phyloP scores from a whole-genome alignment of 64 coral and sea anemone species.

The Exaiptasia diaphana region DNA sequence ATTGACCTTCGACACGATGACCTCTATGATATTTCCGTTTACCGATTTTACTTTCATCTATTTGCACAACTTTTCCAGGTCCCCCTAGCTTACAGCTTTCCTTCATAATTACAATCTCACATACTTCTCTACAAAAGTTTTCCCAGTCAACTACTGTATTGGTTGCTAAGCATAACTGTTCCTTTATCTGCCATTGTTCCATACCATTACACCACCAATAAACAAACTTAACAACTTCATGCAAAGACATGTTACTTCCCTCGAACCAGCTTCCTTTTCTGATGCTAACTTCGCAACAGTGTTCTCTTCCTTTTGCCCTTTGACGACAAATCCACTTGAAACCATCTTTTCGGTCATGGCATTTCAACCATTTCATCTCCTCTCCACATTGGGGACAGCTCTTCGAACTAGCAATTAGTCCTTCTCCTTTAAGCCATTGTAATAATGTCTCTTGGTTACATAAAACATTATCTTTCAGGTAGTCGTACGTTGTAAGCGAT shows the following conservation, averaged over 20 bases:
- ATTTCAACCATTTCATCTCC: constrained; percentile 4
- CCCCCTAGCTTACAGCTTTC: background rate
- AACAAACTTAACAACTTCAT: constrained; percentile 7
- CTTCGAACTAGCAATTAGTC: background rate
- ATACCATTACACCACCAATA: constrained; percentile 9
- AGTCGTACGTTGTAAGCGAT: background rate
- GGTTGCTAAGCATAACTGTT: background rate
- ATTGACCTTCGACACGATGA: constrained; percentile 11
- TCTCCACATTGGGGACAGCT: background rate
- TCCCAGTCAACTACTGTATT: background rate
- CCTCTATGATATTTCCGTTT: constrained; percentile 18
- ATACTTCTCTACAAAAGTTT: background rate
- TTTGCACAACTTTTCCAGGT: background rate
- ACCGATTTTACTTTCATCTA: background rate
- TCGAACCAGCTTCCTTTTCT: constrained; percentile 9
- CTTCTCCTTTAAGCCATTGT: constrained; percentile 22
- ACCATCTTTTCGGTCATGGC: constrained; percentile 26
- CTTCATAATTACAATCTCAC: background rate
- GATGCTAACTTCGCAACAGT: constrained; percentile 3
- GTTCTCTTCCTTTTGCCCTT: background rate
- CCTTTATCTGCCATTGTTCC: background rate
- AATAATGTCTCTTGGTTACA: constrained; percentile 18
- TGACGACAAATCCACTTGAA: constrained; percentile 24
- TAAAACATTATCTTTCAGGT: background rate
- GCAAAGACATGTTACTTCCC: constrained; percentile 7